A percentile compares a stretch with the other conserved stretches of the same genome.
phyloP scores from a whole-genome alignment of 2,113 vertebrate genomes.

The Forbesichthys papilliferus region DNA sequence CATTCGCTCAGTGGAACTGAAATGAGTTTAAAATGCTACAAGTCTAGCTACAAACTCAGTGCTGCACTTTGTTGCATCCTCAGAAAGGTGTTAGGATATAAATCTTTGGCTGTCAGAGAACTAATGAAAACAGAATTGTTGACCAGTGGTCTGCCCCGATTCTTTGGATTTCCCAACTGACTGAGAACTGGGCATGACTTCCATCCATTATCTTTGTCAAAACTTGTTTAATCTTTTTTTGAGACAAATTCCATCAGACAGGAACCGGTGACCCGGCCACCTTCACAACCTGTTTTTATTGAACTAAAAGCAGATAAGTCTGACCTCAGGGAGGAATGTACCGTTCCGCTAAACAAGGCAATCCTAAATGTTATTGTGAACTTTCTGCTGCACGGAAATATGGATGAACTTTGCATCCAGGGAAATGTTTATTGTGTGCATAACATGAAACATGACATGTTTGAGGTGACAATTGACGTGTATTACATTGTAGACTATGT shows the following conservation, averaged over 20 bases:
- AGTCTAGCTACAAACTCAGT: not conserved
- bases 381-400: not conserved
- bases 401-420: not conserved
- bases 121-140: not conserved
- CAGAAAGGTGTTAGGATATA: not conserved
- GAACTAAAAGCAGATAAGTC: constrained; percentile 9
- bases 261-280: constrained; percentile 1
- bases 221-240: not conserved
- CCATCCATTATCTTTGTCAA: not conserved
- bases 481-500: too few species aligned
- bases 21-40: not conserved
- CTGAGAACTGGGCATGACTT: not conserved
- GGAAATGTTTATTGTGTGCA: constrained; percentile 1
- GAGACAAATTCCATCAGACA: not conserved
- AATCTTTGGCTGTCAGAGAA: not conserved
- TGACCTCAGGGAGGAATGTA: constrained; percentile 1
- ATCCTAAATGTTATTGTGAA: not conserved
- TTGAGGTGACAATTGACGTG: constrained; percentile 1
- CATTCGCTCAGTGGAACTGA: not conserved
- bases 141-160: not conserved
- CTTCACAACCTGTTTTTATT: constrained; percentile 11
- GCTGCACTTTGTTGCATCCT: not conserved
- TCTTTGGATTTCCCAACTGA: not conserved
- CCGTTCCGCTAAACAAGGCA: not conserved
- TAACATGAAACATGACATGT: not conserved